These are phyloP conservation scores for Etheostoma nigrum DNA, from an alignment of 2,797 vertebrate species.

Conservation along the genomic window DNA sequence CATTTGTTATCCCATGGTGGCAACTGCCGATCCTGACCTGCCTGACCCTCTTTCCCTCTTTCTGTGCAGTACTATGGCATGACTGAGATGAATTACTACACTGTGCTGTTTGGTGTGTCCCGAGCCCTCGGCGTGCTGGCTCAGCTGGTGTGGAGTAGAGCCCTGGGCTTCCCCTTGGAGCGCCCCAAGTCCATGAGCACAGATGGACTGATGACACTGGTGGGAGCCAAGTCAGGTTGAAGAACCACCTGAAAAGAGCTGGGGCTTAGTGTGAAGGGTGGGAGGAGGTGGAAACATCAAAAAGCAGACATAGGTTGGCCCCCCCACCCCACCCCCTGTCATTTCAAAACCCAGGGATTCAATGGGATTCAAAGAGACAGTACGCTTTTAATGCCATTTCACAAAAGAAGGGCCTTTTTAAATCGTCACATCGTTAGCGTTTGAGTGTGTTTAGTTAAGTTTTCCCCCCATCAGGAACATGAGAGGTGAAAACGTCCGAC, in stretches of 20 bases:
- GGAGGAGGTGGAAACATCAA: constrained; percentile 63
- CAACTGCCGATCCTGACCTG: not conserved
- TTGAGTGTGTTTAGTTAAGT: constrained; percentile 56
- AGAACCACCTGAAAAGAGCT: constrained; percentile 41
- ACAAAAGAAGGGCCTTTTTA: constrained; percentile 74
- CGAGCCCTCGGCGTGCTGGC: constrained; percentile 93
- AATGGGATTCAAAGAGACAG: constrained; percentile 82
- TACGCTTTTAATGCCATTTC: constrained; percentile 82
- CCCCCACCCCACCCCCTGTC: constrained; percentile 35
- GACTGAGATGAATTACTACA: constrained; percentile 99
- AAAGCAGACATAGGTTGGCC: constrained; percentile 68
- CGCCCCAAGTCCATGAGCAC: constrained; percentile 99
- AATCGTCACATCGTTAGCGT: constrained; percentile 56
- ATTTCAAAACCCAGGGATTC: constrained; percentile 70
- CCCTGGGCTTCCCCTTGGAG: constrained; percentile 95
- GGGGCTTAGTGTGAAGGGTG: constrained; percentile 71
- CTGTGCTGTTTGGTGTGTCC: constrained; percentile 96
- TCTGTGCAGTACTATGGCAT: constrained; percentile 92
- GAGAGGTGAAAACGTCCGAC: constrained; percentile 34
- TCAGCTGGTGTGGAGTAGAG: constrained; percentile 96
- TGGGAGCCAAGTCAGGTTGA: constrained; percentile 92
- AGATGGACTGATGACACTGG: constrained; percentile 92
- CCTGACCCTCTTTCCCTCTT: not conserved
- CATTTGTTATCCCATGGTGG: not conserved
- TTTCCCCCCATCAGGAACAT: constrained; percentile 44